A percentile compares a stretch with the other conserved stretches of the same genome.
phyloP scores from a whole-genome alignment of 2,888 invertebrate genomes.

The Melipona bicolor region DNA sequence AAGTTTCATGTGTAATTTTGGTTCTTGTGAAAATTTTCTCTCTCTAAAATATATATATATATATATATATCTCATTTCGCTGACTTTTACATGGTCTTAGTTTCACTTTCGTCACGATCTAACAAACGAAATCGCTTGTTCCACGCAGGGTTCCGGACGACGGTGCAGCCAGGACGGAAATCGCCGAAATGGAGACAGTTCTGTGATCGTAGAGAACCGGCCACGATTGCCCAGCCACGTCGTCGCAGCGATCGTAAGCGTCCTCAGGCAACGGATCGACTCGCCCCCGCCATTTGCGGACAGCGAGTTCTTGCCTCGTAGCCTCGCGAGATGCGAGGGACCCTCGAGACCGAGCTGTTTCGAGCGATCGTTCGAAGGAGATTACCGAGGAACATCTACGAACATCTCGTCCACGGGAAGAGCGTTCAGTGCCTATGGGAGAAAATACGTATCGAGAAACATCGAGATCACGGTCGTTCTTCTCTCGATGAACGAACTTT shows the following conservation, averaged over 20 bases:
- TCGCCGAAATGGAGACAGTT: slow-evolving; percentile 96
- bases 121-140: slow-evolving; percentile 12
- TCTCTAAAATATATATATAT: too few species aligned
- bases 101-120: neutral
- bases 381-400: neutral
- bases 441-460: slow-evolving; percentile 7
- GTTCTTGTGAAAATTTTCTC: too few species aligned
- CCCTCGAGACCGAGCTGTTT: slow-evolving; percentile 7
- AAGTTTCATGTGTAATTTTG: too few species aligned
- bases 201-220: slow-evolving; percentile 88
- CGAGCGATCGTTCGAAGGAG: neutral
- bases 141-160: slow-evolving; percentile 76
- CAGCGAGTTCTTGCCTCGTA: slow-evolving; percentile 57
- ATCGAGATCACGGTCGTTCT: slow-evolving; percentile 25
- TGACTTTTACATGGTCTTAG: too few species aligned
- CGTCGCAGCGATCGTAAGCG: slow-evolving; percentile 38
- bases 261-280: slow-evolving; percentile 34
- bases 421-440: slow-evolving; percentile 59
- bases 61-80: too few species aligned
- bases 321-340: slow-evolving; percentile 11
- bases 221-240: slow-evolving; percentile 63
- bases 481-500: neutral
- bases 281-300: slow-evolving; percentile 41
- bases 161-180: slow-evolving; percentile 88
- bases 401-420: slow-evolving; percentile 23